Evolutionary conservation across 37 sponge, comb jelly and placozoan genomes (phyloP), one percentile per base, ranked within the genome.

Genomic region (Beroe ovata): DNA sequence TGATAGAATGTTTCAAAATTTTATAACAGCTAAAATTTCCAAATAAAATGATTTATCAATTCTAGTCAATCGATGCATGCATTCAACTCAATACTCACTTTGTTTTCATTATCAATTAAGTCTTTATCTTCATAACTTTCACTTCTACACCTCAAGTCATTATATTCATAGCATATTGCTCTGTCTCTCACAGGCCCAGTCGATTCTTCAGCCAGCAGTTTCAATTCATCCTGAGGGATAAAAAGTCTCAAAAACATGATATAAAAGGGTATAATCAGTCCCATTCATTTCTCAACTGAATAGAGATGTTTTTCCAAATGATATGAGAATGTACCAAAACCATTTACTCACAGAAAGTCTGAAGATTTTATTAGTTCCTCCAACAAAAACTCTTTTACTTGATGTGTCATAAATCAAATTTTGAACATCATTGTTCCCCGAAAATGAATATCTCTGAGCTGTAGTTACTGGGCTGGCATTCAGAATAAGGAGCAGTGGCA

Each of bases 311-410:
- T n/a, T n/a, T n/a, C n/a, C n/a, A n/a, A n/a, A n/a, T n/a, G n/a
- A n/a, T n/a, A n/a, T n/a, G n/a, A n/a, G n/a, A n/a, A n/a, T n/a
- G n/a, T n/a, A n/a, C n/a, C n/a, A n/a, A n/a, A n/a, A n/a, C n/a
- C 11, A 47, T 47, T 47, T 66, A 77, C 84, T 77, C 28, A 77
- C 84, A 21, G 84, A 77, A n/a, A 77, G 84, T 22, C 84, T 8
- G 26, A 40, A 21, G 42, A 77, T 77, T 40, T 77, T 33, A 40
- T 77, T 77, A 3, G 84, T 77, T 37, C 84, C 84, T 1, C 84
- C 84, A 77, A 42, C 84, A 77, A 77, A 77, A 14, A 77, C 54
- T 54, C 84, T 77, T 23, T 77, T 77, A 23, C 38, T 40, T 30
- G 47, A 42, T 32, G 39, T 35, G 38, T 77, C 84, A 41, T 77